phyloP scores from a whole-genome alignment of 2,113 vertebrate species.

The Plecturocebus donacophilus region DNA sequence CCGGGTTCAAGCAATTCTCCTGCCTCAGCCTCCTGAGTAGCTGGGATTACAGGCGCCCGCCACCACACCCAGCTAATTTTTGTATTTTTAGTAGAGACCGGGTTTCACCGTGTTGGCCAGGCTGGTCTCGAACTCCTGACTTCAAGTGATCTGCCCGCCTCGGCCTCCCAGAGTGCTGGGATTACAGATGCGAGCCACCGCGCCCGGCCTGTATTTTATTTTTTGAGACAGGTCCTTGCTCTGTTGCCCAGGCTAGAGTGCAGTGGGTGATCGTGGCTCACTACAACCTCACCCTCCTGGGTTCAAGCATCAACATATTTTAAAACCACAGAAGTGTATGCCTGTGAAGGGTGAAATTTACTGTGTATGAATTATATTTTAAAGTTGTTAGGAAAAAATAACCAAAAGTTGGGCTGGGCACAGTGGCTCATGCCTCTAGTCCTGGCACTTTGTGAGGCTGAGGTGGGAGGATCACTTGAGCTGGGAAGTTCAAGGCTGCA shows the following conservation, averaged over 20 bases:
- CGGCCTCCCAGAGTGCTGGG: background rate
- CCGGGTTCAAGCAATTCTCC: accelerated
- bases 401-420: too few relatives aligned
- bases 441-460: background rate
- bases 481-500: background rate
- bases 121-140: background rate
- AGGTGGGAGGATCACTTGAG: background rate
- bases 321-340: background rate
- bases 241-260: too few relatives aligned
- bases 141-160: background rate
- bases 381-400: background rate
- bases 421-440: background rate
- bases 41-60: background rate
- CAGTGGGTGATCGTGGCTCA: too few relatives aligned
- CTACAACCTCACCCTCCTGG: too few relatives aligned
- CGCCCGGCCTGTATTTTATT: too few relatives aligned
- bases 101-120: background rate
- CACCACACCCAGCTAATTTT: background rate
- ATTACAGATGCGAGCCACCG: background rate
- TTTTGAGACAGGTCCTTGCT: too few relatives aligned
- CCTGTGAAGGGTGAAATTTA: background rate
- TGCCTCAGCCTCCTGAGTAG: background rate
- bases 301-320: too few relatives aligned
- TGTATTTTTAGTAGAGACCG: background rate
- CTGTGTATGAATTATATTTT: background rate